Evolutionary conservation across 2,888 invertebrate species (phyloP), one percentile per base, ranked within the genome.

Genomic region (Lysandra bellargus): DNA sequence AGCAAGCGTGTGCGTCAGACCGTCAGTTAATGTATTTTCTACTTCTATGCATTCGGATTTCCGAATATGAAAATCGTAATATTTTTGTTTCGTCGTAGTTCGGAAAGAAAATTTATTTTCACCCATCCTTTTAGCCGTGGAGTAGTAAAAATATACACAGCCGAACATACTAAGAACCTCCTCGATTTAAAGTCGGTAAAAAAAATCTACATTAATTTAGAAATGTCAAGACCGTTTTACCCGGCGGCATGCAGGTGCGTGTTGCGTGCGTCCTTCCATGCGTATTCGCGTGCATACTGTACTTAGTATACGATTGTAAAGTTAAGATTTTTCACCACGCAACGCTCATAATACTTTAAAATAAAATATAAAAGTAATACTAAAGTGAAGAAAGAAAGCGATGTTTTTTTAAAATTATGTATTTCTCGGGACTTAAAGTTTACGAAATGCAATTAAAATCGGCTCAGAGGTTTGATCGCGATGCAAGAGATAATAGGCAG

Each of bases 271-370:
- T 64, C 61, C 61, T 23, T 1, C 9, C 30, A 30, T 64, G 64
- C 64, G 64, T 64, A 30, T 30, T 64, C 7, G 64, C 64, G 64
- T 64, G 64, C 64, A 64, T 30, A 64, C 0, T 30, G 23, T 30
- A 64, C 30, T 64, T 64, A 64, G 9, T 12, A 64, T 64, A 12
- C 30, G 61, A 64, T 64, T 64, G 61, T 64, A 64, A 64, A 64
- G 61, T 9, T 9, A 23, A 64, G 61, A 64, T 64, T 12, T 64
- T 64, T 9, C 3, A 64, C 23, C 23, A 64, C 64, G 64, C 30
- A 64, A 64, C 30, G 6, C n/a, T 17, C 23, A 23, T 61, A 61
- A 61, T 61, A 23, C 57, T 57, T 61, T 61, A 60, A n/a, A 14
- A 60, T n/a, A 53, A 9, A 6, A 37, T 37, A 1, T 37, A 2